Percentiles rank a stretch among this genome's conserved stretches.
These are phyloP conservation scores for Naja naja DNA, from an alignment of 2,113 vertebrate genomes.

Conservation along the genomic window DNA sequence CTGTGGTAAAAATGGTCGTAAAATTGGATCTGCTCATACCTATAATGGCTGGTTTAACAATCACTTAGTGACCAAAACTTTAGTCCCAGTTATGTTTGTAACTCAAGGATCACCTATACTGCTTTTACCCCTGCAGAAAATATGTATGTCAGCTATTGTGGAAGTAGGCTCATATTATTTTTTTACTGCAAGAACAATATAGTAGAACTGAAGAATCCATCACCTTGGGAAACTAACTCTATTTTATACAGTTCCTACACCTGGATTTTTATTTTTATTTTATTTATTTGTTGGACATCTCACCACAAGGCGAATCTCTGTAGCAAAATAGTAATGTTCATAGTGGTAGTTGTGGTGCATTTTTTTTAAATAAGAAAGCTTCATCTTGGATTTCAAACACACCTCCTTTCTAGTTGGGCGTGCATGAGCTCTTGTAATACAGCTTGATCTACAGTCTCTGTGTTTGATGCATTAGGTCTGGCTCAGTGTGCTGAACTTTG, in stretches of 20 bases:
- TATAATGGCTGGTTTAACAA: background rate
- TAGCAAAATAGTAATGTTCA: background rate
- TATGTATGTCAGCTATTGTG: background rate
- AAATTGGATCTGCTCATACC: background rate
- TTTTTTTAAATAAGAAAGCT: background rate
- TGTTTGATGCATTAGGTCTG: conserved; percentile 80
- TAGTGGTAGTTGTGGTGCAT: background rate
- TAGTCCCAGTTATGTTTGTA: background rate
- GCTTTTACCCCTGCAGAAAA: background rate
- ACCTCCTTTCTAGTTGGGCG: background rate
- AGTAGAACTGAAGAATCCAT: background rate
- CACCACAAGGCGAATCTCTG: background rate
- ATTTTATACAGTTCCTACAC: background rate
- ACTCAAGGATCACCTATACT: background rate
- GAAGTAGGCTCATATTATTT: background rate
- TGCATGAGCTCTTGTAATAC: background rate
- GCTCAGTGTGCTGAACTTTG: conserved; percentile 95
- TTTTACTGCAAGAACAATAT: background rate
- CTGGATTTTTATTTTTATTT: background rate
- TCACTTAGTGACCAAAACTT: background rate
- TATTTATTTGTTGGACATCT: background rate
- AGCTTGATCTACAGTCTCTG: conserved; percentile 27
- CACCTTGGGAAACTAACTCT: background rate
- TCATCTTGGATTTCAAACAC: background rate
- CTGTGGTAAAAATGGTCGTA: background rate